Conservation (phyloP, 2,113 vertebrate species). For the Rhea pennata region DNA sequence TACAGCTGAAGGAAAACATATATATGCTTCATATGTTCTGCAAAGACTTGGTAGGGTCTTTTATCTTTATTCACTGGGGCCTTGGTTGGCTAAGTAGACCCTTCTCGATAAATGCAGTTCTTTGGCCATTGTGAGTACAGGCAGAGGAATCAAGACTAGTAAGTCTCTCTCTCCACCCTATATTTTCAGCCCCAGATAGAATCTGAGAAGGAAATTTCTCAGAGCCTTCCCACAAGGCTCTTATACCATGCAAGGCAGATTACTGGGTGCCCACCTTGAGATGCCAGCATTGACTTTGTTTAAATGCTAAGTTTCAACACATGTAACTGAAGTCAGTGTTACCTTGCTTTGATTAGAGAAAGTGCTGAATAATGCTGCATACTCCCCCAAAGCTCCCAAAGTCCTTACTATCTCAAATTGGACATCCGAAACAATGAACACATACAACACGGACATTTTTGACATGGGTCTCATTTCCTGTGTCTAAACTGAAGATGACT, state of each 20-base stretch:
- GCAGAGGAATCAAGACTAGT: neutral
- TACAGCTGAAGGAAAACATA: neutral
- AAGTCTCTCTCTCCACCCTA: neutral
- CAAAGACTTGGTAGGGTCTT: neutral
- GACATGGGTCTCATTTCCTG: neutral
- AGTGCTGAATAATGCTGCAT: neutral
- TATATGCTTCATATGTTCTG: neutral
- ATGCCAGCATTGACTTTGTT: neutral
- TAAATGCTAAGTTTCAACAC: neutral
- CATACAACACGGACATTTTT: neutral
- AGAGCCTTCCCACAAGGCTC: neutral
- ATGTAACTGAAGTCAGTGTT: neutral
- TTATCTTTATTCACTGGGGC: neutral
- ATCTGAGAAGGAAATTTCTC: neutral
- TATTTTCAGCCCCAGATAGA: neutral
- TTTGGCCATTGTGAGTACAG: neutral
- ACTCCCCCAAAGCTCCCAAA: neutral
- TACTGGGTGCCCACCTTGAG: neutral
- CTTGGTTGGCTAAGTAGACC: neutral
- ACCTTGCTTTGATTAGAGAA: neutral
- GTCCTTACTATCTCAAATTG: neutral
- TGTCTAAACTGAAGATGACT: neutral
- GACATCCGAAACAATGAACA: neutral
- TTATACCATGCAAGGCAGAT: neutral
- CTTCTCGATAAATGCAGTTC: neutral